Base-by-base conservation (phyloP, 2,113 vertebrate genomes). In the Rhodinocichla rosea region DNA sequence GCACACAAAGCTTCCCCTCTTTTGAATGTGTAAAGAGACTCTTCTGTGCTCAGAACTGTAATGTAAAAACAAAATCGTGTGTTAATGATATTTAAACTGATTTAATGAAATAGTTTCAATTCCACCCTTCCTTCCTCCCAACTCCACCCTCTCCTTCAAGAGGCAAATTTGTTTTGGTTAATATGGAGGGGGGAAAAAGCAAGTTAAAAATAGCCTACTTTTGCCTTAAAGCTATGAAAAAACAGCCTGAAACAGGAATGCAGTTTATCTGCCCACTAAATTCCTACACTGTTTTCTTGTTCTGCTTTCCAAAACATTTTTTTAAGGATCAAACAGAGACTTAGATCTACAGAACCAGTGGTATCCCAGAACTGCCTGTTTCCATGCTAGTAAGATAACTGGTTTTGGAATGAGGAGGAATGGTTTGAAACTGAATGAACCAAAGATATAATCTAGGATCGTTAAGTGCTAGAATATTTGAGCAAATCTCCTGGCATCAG, bases 61-160 rank as follows among this genome's bases (percentile, higher is more conserved):
- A 70, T 6, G 12, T 80, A 57, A 93, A 96, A 93, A 90, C 67
- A 89, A 88, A 94, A 86, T 59, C 4, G 2, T 37, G 37, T n/a
- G 23, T 30, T 74, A 85, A 76, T 67, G 42, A 69, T 55, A 78
- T 53, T 63, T 56, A 86, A 90, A 83, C 7, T 19, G 39, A 59
- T 65, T 90, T 92, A 92, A 86, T 67, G 55, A 83, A 92, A 45
- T 50, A 17, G 42, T 42, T 93, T 80, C 62, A 89, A 39, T 90
- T 78, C 92, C 86, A 80, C 95, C 88, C 88, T 93, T 92, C 92
- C 92, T 94, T 94, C 86, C 94, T 89, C 19, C 21, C 63, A 93
- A 47, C 68, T 88, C 89, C 91, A 94, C 94, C 95, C 71, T 92
- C 79, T 92, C 76, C 55, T 95, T 83, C 1, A 1, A 92, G 55